These are phyloP conservation scores for Pygoscelis adeliae DNA, from an alignment of 2,113 vertebrate species.

Conservation along the genomic window DNA sequence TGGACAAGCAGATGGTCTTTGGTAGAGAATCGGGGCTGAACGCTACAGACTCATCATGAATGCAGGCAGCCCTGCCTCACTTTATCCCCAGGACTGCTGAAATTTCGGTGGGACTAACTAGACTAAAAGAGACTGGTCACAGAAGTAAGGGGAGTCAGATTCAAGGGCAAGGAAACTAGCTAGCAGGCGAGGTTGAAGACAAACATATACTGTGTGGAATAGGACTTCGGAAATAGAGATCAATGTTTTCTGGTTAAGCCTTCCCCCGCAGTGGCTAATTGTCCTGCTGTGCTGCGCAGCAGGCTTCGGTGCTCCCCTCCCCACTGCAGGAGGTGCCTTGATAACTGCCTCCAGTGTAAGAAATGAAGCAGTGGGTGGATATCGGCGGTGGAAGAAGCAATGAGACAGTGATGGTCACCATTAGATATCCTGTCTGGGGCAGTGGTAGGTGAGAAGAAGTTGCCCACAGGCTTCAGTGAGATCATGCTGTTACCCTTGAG, in stretches of 20 bases:
- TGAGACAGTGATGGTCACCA: accelerated
- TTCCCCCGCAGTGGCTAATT: not conserved
- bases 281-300: not conserved
- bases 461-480: not conserved
- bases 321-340: not conserved
- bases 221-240: not conserved
- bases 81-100: not conserved
- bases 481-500: not conserved
- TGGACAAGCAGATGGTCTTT: not conserved
- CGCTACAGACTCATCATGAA: not conserved
- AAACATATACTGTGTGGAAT: not conserved
- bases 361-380: not conserved
- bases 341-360: not conserved
- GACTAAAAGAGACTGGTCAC: not conserved
- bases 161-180: not conserved
- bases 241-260: not conserved
- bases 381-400: not conserved
- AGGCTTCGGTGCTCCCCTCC: not conserved
- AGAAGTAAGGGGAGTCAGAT: not conserved
- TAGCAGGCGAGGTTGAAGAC: not conserved
- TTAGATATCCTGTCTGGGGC: not conserved
- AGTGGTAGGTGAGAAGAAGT: not conserved
- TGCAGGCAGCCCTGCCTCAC: not conserved
- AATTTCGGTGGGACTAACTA: not conserved
- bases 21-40: not conserved